These are phyloP conservation scores for Heterotis niloticus DNA, from an alignment of 2,113 vertebrate genomes.

Conservation along the genomic window DNA sequence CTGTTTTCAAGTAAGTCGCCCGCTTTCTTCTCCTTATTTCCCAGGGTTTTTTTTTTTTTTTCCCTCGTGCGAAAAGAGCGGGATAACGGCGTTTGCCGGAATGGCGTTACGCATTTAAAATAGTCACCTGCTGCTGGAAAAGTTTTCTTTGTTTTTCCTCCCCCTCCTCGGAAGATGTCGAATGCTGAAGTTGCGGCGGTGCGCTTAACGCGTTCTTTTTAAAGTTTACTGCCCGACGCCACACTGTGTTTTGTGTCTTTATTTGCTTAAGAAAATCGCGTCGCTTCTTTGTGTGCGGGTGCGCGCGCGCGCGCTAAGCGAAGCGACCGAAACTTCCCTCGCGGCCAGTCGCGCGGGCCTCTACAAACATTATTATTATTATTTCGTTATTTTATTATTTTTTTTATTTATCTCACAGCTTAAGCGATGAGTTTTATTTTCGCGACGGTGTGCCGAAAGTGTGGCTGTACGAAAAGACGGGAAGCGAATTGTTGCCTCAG, in stretches of 20 bases:
- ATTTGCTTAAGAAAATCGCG: neutral
- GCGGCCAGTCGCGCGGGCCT: too few relatives aligned
- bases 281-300: neutral
- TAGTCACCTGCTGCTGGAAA: neutral
- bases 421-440: too few relatives aligned
- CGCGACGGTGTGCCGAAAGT: too few relatives aligned
- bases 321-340: too few relatives aligned
- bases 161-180: too few relatives aligned
- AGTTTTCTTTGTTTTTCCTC: constrained; percentile 1
- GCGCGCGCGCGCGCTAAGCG: neutral
- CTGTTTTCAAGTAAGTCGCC: constrained; percentile 53
- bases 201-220: too few relatives aligned
- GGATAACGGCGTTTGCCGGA: neutral
- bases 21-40: neutral
- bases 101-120: constrained; percentile 7
- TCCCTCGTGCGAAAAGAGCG: neutral
- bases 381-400: too few relatives aligned
- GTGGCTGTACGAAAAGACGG: too few relatives aligned
- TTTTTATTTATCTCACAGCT: too few relatives aligned
- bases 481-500: too few relatives aligned
- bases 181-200: neutral
- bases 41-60: neutral
- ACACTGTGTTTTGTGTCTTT: neutral
- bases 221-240: too few relatives aligned
- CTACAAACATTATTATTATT: too few relatives aligned